Evolutionary conservation across 2,888 invertebrate species (phyloP), one percentile per base, ranked within the genome.

Genomic region (Lasioglossum pauxillum): DNA sequence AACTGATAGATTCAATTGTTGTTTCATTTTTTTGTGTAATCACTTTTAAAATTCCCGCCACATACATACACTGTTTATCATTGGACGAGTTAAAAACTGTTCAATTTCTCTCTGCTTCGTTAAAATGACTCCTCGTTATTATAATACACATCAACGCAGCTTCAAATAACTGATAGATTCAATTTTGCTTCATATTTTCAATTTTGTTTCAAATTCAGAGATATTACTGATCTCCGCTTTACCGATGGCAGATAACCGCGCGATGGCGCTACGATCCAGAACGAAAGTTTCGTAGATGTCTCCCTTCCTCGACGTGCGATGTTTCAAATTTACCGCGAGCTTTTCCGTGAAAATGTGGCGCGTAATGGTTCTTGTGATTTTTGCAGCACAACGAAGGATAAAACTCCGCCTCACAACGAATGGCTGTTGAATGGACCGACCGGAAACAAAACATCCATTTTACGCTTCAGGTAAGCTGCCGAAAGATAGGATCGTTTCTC

Each of bases 401-500:
- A 87, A 49, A 93, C 86, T 84, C 81, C 90, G 7, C 90, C 90
- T 75, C 85, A 89, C 81, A 95, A 93, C 89, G 95, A 95, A 83
- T 95, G 95, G 95, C 88, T 95, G 71, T 85, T 95, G 81, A 93
- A 87, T 86, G 93, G 94, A 78, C 93, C 94, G 80, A 91, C 85
- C 78, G 93, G 94, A 76, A 94, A 90, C 84, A 95, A 95, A 83
- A 88, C 93, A 44, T 91, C 94, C 67, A 89, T 95, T 83, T 86
- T 95, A 76, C 93, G 94, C 82, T 95, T 95, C 91, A 95, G 94
- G 95, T 95, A 84, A 91, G 95, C 92, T 27, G 16, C 19, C 31
- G 38, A 35, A 41, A 83, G 49, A 69, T 38, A 74, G 53, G 27
- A 49, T 49, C 44, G 8, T 35, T 31, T 67, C 1, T 14, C 31